Conservation (phyloP, 1,140 invertebrate species). For the Ruditapes philippinarum region DNA sequence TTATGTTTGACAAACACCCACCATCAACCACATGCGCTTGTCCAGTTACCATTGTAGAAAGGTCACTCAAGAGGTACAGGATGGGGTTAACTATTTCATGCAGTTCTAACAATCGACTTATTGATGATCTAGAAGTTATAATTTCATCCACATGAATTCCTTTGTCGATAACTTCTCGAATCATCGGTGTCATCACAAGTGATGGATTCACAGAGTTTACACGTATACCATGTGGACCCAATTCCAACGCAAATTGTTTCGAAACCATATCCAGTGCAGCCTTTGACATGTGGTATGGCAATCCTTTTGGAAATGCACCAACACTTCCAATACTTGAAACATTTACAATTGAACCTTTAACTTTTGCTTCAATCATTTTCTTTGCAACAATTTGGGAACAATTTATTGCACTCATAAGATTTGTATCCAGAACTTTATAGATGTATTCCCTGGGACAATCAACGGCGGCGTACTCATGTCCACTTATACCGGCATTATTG, state of each 20-base stretch:
- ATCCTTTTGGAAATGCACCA: constrained; percentile 91
- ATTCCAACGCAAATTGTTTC: constrained; percentile 93
- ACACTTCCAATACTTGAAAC: constrained; percentile 92
- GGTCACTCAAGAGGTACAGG: constrained; percentile 93
- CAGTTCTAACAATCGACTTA: constrained; percentile 91
- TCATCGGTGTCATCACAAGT: constrained; percentile 95
- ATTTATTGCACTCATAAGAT: constrained; percentile 64
- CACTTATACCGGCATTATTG: constrained; percentile 93
- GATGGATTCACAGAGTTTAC: constrained; percentile 95
- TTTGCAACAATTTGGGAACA: constrained; percentile 68
- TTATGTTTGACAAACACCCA: constrained; percentile 92
- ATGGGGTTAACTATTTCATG: constrained; percentile 91
- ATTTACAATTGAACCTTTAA: constrained; percentile 94
- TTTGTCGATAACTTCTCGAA: constrained; percentile 91
- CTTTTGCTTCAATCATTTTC: constrained; percentile 90
- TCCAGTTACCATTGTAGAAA: constrained; percentile 93
- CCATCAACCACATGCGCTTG: constrained; percentile 93
- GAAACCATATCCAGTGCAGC: constrained; percentile 87
- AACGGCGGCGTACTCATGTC: constrained; percentile 89
- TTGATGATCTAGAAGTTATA: constrained; percentile 89
- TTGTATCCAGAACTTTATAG: constrained; percentile 86
- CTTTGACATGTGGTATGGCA: constrained; percentile 91
- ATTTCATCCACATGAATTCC: constrained; percentile 90
- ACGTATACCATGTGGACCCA: constrained; percentile 94
- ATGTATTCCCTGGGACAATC: constrained; percentile 90